phyloP scores from a whole-genome alignment of 2,113 vertebrate genomes.

The Scomber scombrus region DNA sequence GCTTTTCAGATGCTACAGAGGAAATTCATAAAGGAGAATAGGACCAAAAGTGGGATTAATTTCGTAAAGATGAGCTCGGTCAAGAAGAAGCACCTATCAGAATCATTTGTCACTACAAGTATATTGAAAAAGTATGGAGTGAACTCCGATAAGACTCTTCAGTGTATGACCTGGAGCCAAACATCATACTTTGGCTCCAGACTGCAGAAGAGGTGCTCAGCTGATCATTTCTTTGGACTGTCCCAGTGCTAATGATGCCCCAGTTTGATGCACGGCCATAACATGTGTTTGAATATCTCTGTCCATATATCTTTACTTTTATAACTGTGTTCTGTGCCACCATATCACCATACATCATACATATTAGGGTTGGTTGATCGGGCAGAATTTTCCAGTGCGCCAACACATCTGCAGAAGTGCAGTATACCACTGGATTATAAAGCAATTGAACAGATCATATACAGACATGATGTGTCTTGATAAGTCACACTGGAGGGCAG shows the following conservation, averaged over 20 bases:
- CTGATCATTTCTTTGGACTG: conserved; percentile 50
- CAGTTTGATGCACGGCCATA: conserved; percentile 40
- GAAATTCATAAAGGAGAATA: conserved; percentile 46
- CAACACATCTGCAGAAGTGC: neutral
- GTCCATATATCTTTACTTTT: conserved; percentile 42
- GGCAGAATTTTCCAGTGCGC: conserved; percentile 15
- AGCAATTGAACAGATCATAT: conserved; percentile 26
- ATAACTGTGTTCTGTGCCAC: conserved; percentile 45
- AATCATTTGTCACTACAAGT: conserved; percentile 23
- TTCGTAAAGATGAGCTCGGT: conserved; percentile 17
- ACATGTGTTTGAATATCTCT: conserved; percentile 44
- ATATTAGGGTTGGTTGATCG: conserved; percentile 37
- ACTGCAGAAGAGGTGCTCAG: conserved; percentile 29
- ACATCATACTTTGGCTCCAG: conserved; percentile 22
- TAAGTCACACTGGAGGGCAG: conserved; percentile 1
- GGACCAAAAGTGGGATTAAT: conserved; percentile 67
- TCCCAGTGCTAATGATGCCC: conserved; percentile 34
- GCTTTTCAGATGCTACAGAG: conserved; percentile 41
- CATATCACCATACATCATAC: conserved; percentile 21
- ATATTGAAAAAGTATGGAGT: neutral
- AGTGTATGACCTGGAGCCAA: conserved; percentile 20
- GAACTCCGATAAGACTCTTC: neutral
- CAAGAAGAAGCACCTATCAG: conserved; percentile 23
- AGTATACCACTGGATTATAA: conserved; percentile 19
- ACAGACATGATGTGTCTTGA: conserved; percentile 1